Evolutionary conservation across 2,113 vertebrate genomes (phyloP).

Genomic region (Engystomops pustulosus): DNA sequence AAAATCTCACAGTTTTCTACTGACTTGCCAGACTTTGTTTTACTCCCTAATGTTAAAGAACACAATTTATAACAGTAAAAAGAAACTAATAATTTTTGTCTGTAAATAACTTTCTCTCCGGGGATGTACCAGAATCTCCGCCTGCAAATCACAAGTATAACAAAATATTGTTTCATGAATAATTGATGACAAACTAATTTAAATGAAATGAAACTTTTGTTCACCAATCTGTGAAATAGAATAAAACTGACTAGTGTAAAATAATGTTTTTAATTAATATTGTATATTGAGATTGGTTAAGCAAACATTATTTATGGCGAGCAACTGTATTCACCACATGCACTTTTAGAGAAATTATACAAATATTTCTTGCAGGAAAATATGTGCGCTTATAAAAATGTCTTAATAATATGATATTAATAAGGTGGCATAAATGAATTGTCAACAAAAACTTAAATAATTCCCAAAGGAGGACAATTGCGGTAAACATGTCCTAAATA

Average conservation of each 20-base stretch:
- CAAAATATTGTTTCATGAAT: constrained; percentile 49
- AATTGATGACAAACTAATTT: constrained; percentile 53
- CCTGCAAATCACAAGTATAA: constrained; percentile 49
- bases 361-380: constrained; percentile 13
- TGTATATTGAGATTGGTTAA: constrained; percentile 38
- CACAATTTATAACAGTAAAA: constrained; percentile 12
- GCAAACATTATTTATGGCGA: constrained; percentile 24
- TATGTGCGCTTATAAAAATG: constrained; percentile 22
- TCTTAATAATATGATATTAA: constrained; percentile 30
- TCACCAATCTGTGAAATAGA: constrained; percentile 54
- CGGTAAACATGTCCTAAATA: not conserved
- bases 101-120: constrained; percentile 46
- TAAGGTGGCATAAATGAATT: not conserved
- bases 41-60: not conserved
- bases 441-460: not conserved
- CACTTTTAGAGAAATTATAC: not conserved
- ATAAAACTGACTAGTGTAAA: constrained; percentile 58
- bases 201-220: constrained; percentile 53
- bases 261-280: constrained; percentile 59
- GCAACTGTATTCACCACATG: not conserved
- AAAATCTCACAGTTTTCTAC: not conserved
- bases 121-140: constrained; percentile 29
- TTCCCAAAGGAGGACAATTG: not conserved
- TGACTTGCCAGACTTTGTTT: not conserved
- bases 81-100: constrained; percentile 3